Percentiles rank a stretch among this genome's conserved stretches.
These are phyloP conservation scores for Axinella damicornis DNA, from an alignment of 37 sponge, comb jelly and placozoan genomes.

Conservation along the genomic window DNA sequence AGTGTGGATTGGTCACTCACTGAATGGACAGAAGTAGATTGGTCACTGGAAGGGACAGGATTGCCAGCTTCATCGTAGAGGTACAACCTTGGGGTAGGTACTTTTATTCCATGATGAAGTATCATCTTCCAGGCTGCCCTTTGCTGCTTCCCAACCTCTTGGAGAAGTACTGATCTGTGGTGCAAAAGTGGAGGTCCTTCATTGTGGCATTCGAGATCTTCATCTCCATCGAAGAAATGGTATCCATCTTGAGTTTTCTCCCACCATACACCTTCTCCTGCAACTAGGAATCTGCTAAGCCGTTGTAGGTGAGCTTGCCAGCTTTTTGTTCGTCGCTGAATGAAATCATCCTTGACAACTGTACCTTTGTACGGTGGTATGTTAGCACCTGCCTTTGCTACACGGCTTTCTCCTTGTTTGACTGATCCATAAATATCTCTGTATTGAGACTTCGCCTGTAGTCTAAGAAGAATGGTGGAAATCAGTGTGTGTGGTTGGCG, in stretches of 20 bases:
- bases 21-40: too few species aligned
- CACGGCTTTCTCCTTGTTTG: too few species aligned
- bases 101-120: not conserved
- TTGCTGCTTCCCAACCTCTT: too few species aligned
- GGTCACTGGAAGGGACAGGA: too few species aligned
- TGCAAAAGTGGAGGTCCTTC: slow-evolving; percentile 1
- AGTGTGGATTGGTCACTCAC: too few species aligned
- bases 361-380: too few species aligned
- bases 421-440: too few species aligned
- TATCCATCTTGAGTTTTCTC: not conserved
- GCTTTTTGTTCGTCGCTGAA: too few species aligned
- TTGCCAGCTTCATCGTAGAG: too few species aligned
- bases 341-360: too few species aligned
- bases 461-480: slow-evolving; percentile 5
- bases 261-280: not conserved
- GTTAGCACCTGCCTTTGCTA: too few species aligned
- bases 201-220: not conserved
- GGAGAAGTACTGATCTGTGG: not conserved
- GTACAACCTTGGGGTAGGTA: not conserved
- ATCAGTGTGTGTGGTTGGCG: slow-evolving; percentile 17
- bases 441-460: slow-evolving; percentile 13
- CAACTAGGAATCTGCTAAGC: not conserved
- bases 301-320: too few species aligned
- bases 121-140: slow-evolving; percentile 1
- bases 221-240: not conserved